A percentile compares a stretch with the other conserved stretches of the same genome.
Evolutionary conservation across 2,797 vertebrate genomes (phyloP).

Genomic region (Calcarius lapponicus): DNA sequence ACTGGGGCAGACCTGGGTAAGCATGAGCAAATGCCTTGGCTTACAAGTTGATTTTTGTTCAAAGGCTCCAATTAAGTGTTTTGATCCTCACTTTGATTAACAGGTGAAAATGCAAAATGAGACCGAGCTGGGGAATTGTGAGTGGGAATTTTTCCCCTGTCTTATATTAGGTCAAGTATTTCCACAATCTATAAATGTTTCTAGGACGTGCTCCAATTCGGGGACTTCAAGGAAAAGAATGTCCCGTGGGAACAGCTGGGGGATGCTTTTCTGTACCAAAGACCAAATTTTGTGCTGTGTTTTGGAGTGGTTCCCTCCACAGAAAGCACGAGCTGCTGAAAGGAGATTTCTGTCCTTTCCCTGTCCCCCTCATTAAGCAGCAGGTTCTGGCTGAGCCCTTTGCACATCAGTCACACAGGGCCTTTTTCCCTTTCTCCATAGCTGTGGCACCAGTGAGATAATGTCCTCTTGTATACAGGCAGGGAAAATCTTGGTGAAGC

Average conservation of each 20-base stretch:
- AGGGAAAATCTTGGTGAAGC: slow-evolving; percentile 38
- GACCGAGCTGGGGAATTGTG: not conserved
- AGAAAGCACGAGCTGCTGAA: not conserved
- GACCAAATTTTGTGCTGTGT: not conserved
- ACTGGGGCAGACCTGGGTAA: not conserved
- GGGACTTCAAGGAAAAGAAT: not conserved
- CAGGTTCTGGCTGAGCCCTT: not conserved
- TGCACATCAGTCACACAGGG: not conserved
- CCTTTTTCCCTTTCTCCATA: not conserved
- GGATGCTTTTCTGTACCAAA: not conserved
- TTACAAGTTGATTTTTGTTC: not conserved
- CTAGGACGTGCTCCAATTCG: not conserved
- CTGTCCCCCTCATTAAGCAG: not conserved
- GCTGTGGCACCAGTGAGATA: slow-evolving; percentile 16
- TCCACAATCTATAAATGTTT: not conserved
- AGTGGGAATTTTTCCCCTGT: not conserved
- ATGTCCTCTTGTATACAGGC: slow-evolving; percentile 47
- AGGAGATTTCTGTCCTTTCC: not conserved
- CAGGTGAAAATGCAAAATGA: not conserved
- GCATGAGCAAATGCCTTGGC: not conserved
- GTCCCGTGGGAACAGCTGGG: not conserved
- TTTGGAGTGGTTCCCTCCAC: not conserved
- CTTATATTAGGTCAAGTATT: not conserved
- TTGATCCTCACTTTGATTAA: not conserved
- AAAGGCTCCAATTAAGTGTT: not conserved